A percentile compares a stretch with the other conserved stretches of the same genome.
Conservation (phyloP, 1,140 invertebrate genomes). For the Euwallacea similis region DNA sequence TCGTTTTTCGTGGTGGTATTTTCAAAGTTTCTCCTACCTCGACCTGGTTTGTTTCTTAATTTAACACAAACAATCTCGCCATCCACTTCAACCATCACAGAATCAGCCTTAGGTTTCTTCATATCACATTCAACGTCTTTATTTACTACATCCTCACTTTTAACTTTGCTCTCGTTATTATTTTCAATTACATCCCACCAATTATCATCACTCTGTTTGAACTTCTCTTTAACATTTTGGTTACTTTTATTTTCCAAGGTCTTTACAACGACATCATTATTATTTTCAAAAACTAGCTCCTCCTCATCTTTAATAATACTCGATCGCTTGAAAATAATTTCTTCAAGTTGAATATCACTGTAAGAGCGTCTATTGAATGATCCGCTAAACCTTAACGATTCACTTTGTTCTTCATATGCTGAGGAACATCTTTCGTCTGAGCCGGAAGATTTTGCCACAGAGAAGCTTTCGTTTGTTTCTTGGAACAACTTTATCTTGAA, state of each 20-base stretch:
- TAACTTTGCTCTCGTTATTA: conserved; percentile 5
- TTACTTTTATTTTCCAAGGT: neutral
- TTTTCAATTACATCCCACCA: conserved; percentile 45
- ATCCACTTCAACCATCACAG: conserved; percentile 19
- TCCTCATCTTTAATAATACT: neutral
- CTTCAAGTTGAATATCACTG: neutral
- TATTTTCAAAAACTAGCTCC: neutral
- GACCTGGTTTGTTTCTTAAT: conserved; percentile 18
- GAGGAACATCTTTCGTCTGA: neutral
- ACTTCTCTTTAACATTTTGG: neutral
- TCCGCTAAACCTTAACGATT: neutral
- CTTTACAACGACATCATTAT: neutral
- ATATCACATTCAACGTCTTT: neutral
- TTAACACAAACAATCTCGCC: conserved; percentile 29
- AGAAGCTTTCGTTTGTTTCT: conserved; percentile 17
- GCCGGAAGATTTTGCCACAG: neutral
- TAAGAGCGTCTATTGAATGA: neutral
- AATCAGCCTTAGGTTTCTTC: conserved; percentile 9
- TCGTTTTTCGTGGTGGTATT: neutral
- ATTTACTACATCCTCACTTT: conserved; percentile 31
- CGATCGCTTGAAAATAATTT: neutral
- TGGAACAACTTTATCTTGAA: conserved; percentile 36
- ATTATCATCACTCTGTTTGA: conserved; percentile 42
- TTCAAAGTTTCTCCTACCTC: neutral
- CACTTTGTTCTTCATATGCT: neutral